These are phyloP conservation scores for Epizoanthus stellaris DNA, from an alignment of 92 coral and sea anemone species.

Conservation along the genomic window DNA sequence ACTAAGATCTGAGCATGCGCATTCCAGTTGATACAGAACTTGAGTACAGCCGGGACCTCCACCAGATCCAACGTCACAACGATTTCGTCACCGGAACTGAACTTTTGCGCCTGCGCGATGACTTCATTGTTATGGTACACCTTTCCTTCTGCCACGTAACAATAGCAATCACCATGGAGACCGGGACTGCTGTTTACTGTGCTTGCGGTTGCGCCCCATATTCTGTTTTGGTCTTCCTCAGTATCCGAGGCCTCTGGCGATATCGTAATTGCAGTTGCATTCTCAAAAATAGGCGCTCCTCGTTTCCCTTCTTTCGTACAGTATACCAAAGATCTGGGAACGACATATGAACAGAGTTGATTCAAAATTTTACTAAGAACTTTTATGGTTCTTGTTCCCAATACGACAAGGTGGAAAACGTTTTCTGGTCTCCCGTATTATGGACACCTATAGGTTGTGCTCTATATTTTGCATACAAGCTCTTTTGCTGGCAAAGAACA, in stretches of 20 bases:
- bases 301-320: not conserved
- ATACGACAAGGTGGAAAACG: no score
- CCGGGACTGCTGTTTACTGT: not conserved
- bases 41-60: not conserved
- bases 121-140: not conserved
- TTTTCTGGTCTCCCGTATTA: no score
- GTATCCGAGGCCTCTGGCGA: not conserved
- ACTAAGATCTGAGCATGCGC: not conserved
- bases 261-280: not conserved
- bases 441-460: no score
- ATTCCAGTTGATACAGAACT: not conserved
- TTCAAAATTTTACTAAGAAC: no score
- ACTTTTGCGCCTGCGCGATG: not conserved
- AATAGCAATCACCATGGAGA: slow-evolving; percentile 10
- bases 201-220: not conserved
- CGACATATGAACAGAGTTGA: no score
- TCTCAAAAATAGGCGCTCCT: not conserved
- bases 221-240: not conserved
- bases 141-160: not conserved
- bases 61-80: not conserved
- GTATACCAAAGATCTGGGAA: not conserved
- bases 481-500: no score
- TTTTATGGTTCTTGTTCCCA: no score
- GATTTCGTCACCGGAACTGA: not conserved
- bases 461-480: no score